Evolutionary conservation across 2,888 invertebrate genomes (phyloP).

Genomic region (Drosophila phalerata): DNA sequence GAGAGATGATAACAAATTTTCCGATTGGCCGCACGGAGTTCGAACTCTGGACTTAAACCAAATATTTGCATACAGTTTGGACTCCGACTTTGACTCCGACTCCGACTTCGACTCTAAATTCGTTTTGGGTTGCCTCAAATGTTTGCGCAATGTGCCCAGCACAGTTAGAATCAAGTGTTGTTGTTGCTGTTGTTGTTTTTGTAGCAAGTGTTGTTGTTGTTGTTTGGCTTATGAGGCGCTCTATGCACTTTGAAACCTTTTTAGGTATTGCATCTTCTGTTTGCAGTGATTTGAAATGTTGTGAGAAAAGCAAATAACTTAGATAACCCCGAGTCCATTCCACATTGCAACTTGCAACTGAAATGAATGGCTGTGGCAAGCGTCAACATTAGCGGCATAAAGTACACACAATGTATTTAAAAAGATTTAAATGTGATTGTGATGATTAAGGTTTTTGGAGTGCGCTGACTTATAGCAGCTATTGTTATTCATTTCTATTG

Average conservation of each 20-base stretch:
- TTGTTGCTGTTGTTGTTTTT: slow-evolving; percentile 30
- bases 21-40: slow-evolving; percentile 26
- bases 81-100: slow-evolving; percentile 43
- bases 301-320: slow-evolving; percentile 75
- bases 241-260: slow-evolving; percentile 56
- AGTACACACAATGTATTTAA: slow-evolving; percentile 4
- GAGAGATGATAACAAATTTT: slow-evolving; percentile 25
- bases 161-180: slow-evolving; percentile 39
- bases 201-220: background rate
- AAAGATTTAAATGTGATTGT: slow-evolving; percentile 10
- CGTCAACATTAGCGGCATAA: slow-evolving; percentile 11
- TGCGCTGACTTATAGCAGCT: slow-evolving; percentile 3
- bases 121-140: slow-evolving; percentile 30
- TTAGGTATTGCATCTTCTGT: slow-evolving; percentile 52
- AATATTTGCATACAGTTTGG: slow-evolving; percentile 69
- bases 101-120: slow-evolving; percentile 25
- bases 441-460: slow-evolving; percentile 1
- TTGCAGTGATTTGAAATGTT: slow-evolving; percentile 68
- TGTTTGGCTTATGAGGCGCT: slow-evolving; percentile 46
- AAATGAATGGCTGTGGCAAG: slow-evolving; percentile 16
- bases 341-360: slow-evolving; percentile 14
- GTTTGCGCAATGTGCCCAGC: slow-evolving; percentile 36
- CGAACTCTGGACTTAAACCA: slow-evolving; percentile 40
- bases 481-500: slow-evolving; percentile 1
- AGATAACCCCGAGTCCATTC: slow-evolving; percentile 16